These are phyloP conservation scores for Cottus gobio DNA, from an alignment of 2,113 vertebrate genomes.

Conservation along the genomic window DNA sequence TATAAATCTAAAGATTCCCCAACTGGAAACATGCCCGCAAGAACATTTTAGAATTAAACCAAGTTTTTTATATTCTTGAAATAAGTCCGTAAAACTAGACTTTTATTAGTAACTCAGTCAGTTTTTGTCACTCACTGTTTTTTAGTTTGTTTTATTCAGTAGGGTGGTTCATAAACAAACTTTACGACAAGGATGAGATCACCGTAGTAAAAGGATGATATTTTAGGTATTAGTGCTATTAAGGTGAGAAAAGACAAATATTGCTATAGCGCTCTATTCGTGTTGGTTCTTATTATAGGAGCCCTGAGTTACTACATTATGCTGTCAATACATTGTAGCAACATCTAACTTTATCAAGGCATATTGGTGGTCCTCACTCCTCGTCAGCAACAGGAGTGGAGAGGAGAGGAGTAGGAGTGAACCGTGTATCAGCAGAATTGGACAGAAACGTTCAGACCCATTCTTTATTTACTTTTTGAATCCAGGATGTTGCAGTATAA, in stretches of 20 bases:
- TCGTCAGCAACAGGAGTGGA: neutral
- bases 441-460: neutral
- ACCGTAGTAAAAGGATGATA: neutral
- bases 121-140: neutral
- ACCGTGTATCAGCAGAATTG: neutral
- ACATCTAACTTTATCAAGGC: constrained; percentile 6
- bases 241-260: neutral
- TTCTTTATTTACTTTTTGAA: neutral
- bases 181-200: neutral
- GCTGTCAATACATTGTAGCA: neutral
- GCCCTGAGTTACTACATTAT: neutral
- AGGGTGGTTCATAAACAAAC: neutral
- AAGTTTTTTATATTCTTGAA: neutral
- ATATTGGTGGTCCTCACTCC: neutral
- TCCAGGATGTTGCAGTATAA: neutral
- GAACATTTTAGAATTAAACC: neutral
- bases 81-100: neutral
- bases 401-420: no score
- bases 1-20: neutral
- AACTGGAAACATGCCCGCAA: neutral
- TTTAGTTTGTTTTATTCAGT: neutral
- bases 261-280: neutral
- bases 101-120: neutral
- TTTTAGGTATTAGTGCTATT: neutral
- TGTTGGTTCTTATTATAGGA: neutral